Base-by-base conservation (phyloP, 2,113 vertebrate genomes). In the Andinoacara biseriatus region DNA sequence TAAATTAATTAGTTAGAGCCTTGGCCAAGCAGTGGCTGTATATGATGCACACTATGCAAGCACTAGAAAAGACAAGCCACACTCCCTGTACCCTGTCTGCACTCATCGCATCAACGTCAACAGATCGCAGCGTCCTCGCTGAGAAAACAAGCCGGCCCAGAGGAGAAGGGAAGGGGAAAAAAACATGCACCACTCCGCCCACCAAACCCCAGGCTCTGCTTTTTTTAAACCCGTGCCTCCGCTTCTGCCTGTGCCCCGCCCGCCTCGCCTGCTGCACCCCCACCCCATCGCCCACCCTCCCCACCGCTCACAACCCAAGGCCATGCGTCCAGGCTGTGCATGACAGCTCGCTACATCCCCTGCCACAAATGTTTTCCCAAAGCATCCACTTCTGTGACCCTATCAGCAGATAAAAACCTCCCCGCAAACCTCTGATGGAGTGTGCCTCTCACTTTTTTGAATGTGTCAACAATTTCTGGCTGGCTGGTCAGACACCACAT, bases 401-500 rank as follows among this genome's bases (percentile, higher is more conserved):
- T 94, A 94, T 96, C 95, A 96, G 95, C 95, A 95, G 94, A 95
- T 95, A 93, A 94, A 52, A 72, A 11, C 89, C 95, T 96, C 93
- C 94, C 88, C 90, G 89, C 88, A 88, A 84, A 62, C 86, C 96
- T 91, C 95, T 94, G 94, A 94, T 79, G 89, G 94, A 96, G 92
- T 13, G 91, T 20, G 77, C 92, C 95, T 96, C 97, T 96, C 94
- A 95, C 95, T 96, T 95, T 96, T 96, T 95, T 92, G 72, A 93
- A 96, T 94, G 94, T 95, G 95, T 97, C 96, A 97, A 97, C 94
- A 90, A 93, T 97, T 97, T 96, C 96, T 97, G 95, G 94, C 95
- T 97, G 95, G 95, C 95, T 96, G 95, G 94, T 93, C 92, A 91
- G 93, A 95, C 92, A 95, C 93, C 86, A 93, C 86, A 0, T 93